Conservation (phyloP, 92 coral and sea anemone genomes). For the Zoanthus sansibaricus region DNA sequence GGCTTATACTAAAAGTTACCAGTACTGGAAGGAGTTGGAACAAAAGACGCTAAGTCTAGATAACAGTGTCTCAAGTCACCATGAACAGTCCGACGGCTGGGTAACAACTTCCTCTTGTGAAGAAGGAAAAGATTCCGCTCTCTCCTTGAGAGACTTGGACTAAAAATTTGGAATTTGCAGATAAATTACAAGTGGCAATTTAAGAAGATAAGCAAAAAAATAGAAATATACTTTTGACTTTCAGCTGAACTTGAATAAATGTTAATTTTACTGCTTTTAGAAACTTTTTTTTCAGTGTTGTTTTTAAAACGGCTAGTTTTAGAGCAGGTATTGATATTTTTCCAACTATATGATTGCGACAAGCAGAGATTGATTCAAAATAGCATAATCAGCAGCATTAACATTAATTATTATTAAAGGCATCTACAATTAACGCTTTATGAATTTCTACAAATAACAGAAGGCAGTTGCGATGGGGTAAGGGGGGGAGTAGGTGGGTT, state of each 20-base stretch:
- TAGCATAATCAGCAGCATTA: no score
- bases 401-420: no score
- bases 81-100: conserved; percentile 9
- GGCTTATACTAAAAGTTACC: conserved; percentile 77
- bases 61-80: background rate
- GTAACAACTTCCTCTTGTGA: conserved; percentile 42
- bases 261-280: background rate
- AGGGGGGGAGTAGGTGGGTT: no score
- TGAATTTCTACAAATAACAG: no score
- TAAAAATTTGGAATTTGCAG: background rate
- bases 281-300: background rate
- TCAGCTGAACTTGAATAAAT: background rate
- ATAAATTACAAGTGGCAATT: background rate
- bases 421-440: no score
- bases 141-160: conserved; percentile 20
- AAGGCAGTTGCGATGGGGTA: no score
- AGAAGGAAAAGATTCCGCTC: conserved; percentile 22
- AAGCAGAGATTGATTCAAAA: no score
- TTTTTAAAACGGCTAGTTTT: background rate
- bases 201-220: background rate
- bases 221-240: background rate
- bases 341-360: no score
- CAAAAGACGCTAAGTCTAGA: background rate
- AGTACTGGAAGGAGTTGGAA: conserved; percentile 40
- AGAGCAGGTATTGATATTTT: no score